Evolutionary conservation across 2,113 vertebrate species (phyloP), one percentile per base, ranked within the genome.

Genomic region (Phrynosoma platyrhinos): DNA sequence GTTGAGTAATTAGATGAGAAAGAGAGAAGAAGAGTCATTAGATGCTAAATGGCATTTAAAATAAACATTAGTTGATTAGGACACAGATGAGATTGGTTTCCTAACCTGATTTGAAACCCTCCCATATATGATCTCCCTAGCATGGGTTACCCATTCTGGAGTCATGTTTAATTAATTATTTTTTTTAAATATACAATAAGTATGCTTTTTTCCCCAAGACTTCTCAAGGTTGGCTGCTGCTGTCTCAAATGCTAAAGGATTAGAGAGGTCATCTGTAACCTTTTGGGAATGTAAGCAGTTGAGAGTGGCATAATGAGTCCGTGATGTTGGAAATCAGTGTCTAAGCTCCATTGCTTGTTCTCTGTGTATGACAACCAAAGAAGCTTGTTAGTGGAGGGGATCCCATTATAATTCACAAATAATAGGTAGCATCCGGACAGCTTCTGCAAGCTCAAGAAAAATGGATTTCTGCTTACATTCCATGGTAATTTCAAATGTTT

Each of bases 131-230:
- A 2, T 69, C 40, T 90, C 47, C 91, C 76, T 80, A 52, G 71
- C 7, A 87, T 58, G 91, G 85, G 55, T 89, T 4, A 84, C 74
- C 20, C 5, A 3, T 90, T 87, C 91, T 88, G 23, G 88, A 90
- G 68, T 3, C 47, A 81, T 72, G 72, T 62, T 74, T 72, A 74
- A 87, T 74, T 87, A 55, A 81, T 30, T 76, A 14, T 62, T 76
- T 76, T 64, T 82, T 23, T 1, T 16, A 58, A 78, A n/a, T 36
- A 64, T 52, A 42, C 1, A 62, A 40, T 1, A 14, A 83, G 66
- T 66, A 27, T 77, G 20, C 82, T 84, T 2, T 23, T 88, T 32
- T 75, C 58, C 32, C 86, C 36, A 18, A 90, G 88, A 13, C 0
- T 1, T 36, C 62, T 90, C 18, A 89, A 85, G 84, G 71, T n/a